phyloP scores from a whole-genome alignment of 2,888 invertebrate genomes.

The Eupsilia transversa region DNA sequence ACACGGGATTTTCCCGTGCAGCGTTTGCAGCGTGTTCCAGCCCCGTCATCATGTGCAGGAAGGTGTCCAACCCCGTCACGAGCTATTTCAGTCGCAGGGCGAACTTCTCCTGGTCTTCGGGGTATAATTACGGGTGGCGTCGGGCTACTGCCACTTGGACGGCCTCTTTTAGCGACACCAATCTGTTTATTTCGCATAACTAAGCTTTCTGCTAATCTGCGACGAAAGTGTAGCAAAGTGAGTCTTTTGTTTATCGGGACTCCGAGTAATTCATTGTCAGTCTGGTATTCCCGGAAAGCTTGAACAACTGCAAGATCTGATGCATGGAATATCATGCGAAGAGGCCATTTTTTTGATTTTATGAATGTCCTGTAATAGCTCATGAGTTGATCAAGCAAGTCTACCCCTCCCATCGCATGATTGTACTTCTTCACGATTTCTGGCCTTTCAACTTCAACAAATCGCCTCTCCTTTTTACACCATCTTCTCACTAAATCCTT shows the following conservation, averaged over 20 bases:
- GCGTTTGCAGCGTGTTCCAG: constrained; percentile 7
- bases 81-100: neutral
- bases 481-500: constrained; percentile 62
- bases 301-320: neutral
- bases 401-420: constrained; percentile 44
- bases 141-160: neutral
- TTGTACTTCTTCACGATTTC: constrained; percentile 70
- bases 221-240: neutral
- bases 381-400: constrained; percentile 69
- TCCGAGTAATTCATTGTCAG: neutral
- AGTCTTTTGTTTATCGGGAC: neutral
- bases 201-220: neutral
- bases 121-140: neutral
- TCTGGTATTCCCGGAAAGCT: neutral
- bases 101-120: neutral
- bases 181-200: neutral
- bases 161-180: neutral
- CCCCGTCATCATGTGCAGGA: constrained; percentile 9
- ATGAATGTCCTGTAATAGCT: constrained; percentile 71
- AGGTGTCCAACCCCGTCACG: neutral
- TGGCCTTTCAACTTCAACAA: constrained; percentile 65
- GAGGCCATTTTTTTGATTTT: constrained; percentile 70
- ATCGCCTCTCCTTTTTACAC: constrained; percentile 58
- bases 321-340: neutral
- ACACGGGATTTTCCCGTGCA: neutral